phyloP scores from a whole-genome alignment of 2,113 vertebrate species.

The Psophia crepitans region DNA sequence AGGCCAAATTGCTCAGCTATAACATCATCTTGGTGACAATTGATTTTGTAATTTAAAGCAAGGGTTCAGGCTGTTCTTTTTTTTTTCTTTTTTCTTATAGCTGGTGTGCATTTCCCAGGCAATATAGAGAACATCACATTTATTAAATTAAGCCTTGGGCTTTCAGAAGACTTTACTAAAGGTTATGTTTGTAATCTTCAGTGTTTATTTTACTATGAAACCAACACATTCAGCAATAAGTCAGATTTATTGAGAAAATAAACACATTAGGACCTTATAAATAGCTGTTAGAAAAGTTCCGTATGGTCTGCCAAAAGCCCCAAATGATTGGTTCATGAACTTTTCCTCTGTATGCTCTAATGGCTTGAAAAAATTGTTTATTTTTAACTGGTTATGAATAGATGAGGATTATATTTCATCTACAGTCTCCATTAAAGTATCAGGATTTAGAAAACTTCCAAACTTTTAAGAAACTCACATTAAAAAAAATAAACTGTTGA shows the following conservation, averaged over 20 bases:
- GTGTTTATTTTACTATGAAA: slow-evolving; percentile 71
- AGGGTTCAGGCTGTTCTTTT: not conserved
- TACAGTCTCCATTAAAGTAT: slow-evolving; percentile 47
- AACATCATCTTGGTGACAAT: not conserved
- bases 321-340: slow-evolving; percentile 71
- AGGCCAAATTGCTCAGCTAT: not conserved
- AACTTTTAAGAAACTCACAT: slow-evolving; percentile 41
- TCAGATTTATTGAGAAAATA: slow-evolving; percentile 73
- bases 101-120: slow-evolving; percentile 4
- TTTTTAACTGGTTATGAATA: slow-evolving; percentile 63
- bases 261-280: slow-evolving; percentile 68
- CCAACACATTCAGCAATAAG: slow-evolving; percentile 70
- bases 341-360: slow-evolving; percentile 55
- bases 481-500: slow-evolving; percentile 53
- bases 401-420: slow-evolving; percentile 61
- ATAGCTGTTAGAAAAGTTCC: slow-evolving; percentile 69
- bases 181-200: slow-evolving; percentile 65
- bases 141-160: slow-evolving; percentile 54
- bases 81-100: not conserved
- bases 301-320: slow-evolving; percentile 66
- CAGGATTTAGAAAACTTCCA: slow-evolving; percentile 48
- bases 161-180: slow-evolving; percentile 55
- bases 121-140: slow-evolving; percentile 38
- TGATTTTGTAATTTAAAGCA: slow-evolving; percentile 6
- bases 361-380: slow-evolving; percentile 47